Conservation (phyloP, 1,140 invertebrate genomes). For the Drosophila aff. region DNA sequence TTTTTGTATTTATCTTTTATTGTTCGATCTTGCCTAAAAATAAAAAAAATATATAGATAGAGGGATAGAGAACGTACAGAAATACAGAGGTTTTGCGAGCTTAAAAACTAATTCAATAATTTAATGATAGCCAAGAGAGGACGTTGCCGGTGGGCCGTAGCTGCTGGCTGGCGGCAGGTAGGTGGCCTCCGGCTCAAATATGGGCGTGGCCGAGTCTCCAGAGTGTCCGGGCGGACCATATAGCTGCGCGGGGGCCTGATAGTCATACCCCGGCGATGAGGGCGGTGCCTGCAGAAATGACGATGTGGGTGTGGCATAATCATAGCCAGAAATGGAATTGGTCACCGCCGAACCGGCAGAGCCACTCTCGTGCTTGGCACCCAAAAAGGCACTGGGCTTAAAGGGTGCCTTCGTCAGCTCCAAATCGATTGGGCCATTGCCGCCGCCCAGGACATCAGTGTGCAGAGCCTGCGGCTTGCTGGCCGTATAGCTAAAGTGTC, state of each 20-base stretch:
- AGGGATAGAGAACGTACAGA: conserved; percentile 11
- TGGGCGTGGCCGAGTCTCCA: conserved; percentile 71
- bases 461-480: conserved; percentile 74
- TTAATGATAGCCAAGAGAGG: conserved; percentile 69
- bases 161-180: conserved; percentile 60
- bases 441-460: conserved; percentile 43
- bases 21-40: conserved; percentile 13
- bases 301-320: conserved; percentile 62
- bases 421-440: background rate
- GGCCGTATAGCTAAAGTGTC: conserved; percentile 73
- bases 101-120: conserved; percentile 45
- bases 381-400: conserved; percentile 77
- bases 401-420: conserved; percentile 69
- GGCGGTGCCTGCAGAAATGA: conserved; percentile 60
- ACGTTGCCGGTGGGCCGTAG: conserved; percentile 54
- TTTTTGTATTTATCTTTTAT: conserved; percentile 8
- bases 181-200: conserved; percentile 70
- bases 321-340: conserved; percentile 48
- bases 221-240: conserved; percentile 70
- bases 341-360: background rate
- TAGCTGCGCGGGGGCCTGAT: conserved; percentile 48
- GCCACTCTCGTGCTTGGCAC: conserved; percentile 63
- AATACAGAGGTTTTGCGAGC: conserved; percentile 2
- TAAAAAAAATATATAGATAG: conserved; percentile 14
- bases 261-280: conserved; percentile 68